Conservation (phyloP, 1,140 invertebrate genomes). For the Harlomillsia oculata region DNA sequence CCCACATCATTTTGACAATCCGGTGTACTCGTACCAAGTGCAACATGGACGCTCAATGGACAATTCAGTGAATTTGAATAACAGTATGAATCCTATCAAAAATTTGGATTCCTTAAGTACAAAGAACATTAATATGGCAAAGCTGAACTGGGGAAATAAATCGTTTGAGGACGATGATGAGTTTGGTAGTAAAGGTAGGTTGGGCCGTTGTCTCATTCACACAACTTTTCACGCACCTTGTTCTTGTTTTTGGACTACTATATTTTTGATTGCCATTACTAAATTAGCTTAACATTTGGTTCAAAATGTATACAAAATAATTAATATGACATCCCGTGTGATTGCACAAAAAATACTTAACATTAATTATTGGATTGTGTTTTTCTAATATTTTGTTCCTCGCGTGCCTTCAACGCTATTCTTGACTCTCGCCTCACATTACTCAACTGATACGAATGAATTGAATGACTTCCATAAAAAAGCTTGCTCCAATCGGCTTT, state of each 20-base stretch:
- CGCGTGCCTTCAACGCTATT: too few species aligned
- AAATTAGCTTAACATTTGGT: too few species aligned
- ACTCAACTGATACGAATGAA: too few species aligned
- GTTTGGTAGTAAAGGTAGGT: conserved; percentile 43
- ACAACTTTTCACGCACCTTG: too few species aligned
- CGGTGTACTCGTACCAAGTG: conserved; percentile 69
- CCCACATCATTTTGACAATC: conserved; percentile 84
- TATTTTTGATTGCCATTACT: too few species aligned
- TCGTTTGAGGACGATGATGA: conserved; percentile 48
- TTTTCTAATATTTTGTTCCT: too few species aligned
- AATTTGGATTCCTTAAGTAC: conserved; percentile 27
- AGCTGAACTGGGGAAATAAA: conserved; percentile 54
- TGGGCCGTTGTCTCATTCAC: too few species aligned
- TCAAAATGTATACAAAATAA: too few species aligned
- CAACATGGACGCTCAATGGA: conserved; percentile 46
- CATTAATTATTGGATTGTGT: too few species aligned
- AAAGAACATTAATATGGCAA: conserved; percentile 30
- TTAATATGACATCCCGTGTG: too few species aligned
- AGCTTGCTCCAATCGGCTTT: conserved; percentile 31
- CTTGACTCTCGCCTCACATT: too few species aligned
- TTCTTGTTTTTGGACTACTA: background rate
- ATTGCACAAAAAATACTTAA: too few species aligned
- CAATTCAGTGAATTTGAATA: conserved; percentile 5
- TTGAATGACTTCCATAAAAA: background rate
- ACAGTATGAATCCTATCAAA: conserved; percentile 25